Base-by-base conservation (phyloP, 2,888 invertebrate species). In the Pinctada fucata region DNA sequence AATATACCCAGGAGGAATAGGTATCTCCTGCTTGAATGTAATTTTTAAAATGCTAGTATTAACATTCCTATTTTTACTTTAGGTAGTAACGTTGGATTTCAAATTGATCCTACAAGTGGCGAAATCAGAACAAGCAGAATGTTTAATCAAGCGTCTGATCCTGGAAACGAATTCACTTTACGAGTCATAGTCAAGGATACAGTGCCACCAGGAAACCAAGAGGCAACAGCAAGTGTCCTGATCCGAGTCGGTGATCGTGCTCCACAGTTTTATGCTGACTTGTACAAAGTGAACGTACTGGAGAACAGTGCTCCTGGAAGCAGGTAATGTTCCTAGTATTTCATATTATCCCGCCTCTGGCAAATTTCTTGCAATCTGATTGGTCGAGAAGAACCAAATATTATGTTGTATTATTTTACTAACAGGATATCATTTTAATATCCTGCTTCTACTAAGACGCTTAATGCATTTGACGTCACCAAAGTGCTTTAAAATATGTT, bases 181-280 rank as follows among this genome's bases (percentile, higher is more conserved):
- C 45, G 8, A 2, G 73, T 52, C 31, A 45, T 52, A 31, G 73
- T 73, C 8, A 63, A 51, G 3, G 78, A 75, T 67, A 74, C 51
- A 6, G 72, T n/a, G 52, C 52, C 73, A n/a, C 49, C 63, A n/a
- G 49, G 50, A 10, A 13, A 63, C 10, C 73, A 83, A 50, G 81
- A 82, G 2, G 76, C 83, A 4, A 85, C 84, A 5, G 83, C 86
- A 63, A 89, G 90, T 8, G 86, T 93, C n/a, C 89, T 89, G 74
- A 98, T 99, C 91, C 97, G 97, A 47, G 98, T 98, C 45, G 99
- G 99, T 79, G 97, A 98, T 91, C 94, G 98, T 51, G 97, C 97
- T 0, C 99, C 99, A 0, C 99, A 99, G 93, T 99, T 99, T 94
- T 98, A 97, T 92, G 95, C 98, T 94, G 96, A 96, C 3, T 96